phyloP scores from a whole-genome alignment of 1,140 invertebrate species.

The Pseudomyrmex gracilis region DNA sequence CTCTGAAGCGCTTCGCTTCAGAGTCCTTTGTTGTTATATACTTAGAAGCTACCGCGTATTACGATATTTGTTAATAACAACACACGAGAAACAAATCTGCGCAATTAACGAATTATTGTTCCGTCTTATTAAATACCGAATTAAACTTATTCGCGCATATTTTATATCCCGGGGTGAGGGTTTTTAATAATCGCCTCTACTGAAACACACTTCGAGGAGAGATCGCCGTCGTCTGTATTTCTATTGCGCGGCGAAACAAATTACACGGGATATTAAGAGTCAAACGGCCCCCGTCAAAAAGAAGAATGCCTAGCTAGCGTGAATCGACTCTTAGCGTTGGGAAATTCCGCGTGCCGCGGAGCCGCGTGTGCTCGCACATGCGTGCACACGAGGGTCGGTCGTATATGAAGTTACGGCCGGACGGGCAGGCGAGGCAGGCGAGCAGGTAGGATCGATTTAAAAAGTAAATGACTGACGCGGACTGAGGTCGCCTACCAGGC shows the following conservation, averaged over 20 bases:
- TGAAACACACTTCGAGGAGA: not conserved
- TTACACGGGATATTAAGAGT: not conserved
- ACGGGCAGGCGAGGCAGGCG: conserved; percentile 63
- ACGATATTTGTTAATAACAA: conserved; percentile 53
- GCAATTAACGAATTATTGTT: no score
- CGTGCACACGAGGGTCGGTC: conserved; percentile 45
- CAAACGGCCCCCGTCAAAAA: not conserved
- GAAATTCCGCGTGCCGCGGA: conserved; percentile 65
- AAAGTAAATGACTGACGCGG: conserved; percentile 82
- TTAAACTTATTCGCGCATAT: not conserved
- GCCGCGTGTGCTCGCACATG: conserved; percentile 55
- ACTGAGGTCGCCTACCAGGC: conserved; percentile 82
- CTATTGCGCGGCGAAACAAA: not conserved
- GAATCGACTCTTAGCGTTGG: conserved; percentile 52
- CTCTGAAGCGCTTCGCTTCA: conserved; percentile 1
- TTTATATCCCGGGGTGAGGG: no score
- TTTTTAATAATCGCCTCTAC: not conserved
- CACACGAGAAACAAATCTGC: not conserved
- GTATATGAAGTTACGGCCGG: conserved; percentile 56
- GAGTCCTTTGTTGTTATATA: not conserved
- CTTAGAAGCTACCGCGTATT: no score
- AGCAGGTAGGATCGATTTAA: conserved; percentile 77
- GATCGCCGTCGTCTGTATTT: not conserved
- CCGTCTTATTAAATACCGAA: no score
- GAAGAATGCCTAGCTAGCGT: conserved; percentile 57